Percentiles rank a stretch among this genome's conserved stretches.
These are phyloP conservation scores for Okamejei kenojei DNA, from an alignment of 2,797 vertebrate genomes.

Conservation along the genomic window DNA sequence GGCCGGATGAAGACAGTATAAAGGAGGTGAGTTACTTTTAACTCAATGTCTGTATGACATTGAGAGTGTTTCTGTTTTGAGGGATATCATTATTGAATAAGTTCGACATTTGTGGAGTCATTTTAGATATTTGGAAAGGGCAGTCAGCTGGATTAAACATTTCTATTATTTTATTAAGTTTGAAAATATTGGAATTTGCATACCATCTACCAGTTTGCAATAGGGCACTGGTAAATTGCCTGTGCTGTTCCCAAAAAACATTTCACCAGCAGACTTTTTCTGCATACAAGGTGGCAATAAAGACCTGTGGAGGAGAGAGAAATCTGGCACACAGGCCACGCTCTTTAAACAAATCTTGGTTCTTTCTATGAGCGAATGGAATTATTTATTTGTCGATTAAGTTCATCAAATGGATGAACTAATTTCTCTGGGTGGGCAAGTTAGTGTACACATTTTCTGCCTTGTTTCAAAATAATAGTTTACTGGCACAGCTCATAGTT, in stretches of 20 bases:
- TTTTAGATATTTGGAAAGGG: not conserved
- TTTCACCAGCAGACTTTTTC: not conserved
- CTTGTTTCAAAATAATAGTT: not conserved
- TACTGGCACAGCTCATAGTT: too few species aligned
- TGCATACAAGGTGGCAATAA: not conserved
- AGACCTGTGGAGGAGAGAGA: not conserved
- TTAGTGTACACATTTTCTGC: not conserved
- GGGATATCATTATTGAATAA: not conserved
- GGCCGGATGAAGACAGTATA: conserved; percentile 85
- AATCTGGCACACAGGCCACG: not conserved
- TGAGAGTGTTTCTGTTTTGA: not conserved
- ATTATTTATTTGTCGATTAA: not conserved
- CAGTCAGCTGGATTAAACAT: not conserved
- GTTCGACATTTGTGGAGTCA: not conserved
- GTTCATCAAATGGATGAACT: not conserved
- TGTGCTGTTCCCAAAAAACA: not conserved
- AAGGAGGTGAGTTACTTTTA: conserved; percentile 67
- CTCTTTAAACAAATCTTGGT: not conserved
- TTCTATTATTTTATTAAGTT: not conserved
- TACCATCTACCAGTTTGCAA: not conserved
- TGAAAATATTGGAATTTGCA: not conserved
- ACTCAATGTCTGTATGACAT: not conserved
- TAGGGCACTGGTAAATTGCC: not conserved
- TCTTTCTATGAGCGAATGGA: not conserved
- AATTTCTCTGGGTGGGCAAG: not conserved